Percentiles rank a stretch among this genome's conserved stretches.
phyloP scores from a whole-genome alignment of 2,113 vertebrate species.

The Etheostoma cragini region DNA sequence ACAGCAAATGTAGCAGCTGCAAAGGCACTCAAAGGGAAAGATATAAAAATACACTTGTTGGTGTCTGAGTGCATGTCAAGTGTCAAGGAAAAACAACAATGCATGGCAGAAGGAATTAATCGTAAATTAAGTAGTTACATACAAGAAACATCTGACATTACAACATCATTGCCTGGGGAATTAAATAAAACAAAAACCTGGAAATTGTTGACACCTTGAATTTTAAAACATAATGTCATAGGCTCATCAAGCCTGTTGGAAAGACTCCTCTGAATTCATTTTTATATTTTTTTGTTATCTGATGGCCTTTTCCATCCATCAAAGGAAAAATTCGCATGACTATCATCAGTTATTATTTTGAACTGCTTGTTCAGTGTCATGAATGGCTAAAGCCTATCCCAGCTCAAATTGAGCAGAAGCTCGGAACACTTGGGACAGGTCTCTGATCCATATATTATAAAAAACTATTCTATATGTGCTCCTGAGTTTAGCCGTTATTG shows the following conservation, averaged over 20 bases:
- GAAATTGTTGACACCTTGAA: not conserved
- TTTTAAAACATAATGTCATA: not conserved
- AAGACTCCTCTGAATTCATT: not conserved
- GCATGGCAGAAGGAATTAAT: not conserved
- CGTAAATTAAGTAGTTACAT: not conserved
- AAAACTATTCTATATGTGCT: not conserved
- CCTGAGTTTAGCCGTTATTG: constrained; percentile 2
- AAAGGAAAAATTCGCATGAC: not conserved
- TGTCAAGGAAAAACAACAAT: not conserved
- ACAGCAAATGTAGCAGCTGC: not conserved
- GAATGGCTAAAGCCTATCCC: not conserved
- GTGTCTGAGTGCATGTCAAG: not conserved
- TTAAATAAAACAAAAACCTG: not conserved
- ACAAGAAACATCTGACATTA: not conserved
- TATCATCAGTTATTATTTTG: not conserved
- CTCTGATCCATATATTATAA: not conserved
- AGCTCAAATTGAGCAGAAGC: not conserved
- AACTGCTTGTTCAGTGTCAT: not conserved
- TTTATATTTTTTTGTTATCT: not conserved
- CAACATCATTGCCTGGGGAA: not conserved
- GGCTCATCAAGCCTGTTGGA: not conserved
- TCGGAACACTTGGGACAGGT: not conserved
- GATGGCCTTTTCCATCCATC: not conserved
- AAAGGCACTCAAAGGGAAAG: not conserved
- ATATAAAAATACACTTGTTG: not conserved